phyloP scores from a whole-genome alignment of 2,113 vertebrate genomes.

The Neolamprologus falcicula region DNA sequence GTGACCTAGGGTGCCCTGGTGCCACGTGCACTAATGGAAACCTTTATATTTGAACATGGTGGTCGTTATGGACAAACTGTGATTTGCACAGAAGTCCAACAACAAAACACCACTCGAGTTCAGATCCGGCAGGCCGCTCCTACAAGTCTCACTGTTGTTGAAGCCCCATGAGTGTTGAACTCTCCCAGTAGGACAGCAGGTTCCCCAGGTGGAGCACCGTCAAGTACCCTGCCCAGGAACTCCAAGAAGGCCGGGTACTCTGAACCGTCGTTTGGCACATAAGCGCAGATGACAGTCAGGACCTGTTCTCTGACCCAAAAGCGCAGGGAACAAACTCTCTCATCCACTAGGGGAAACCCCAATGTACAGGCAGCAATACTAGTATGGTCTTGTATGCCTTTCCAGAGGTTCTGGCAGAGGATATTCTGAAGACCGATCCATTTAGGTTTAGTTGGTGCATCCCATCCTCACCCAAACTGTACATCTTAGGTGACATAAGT shows the following conservation, averaged over 20 bases:
- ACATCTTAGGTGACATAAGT: neutral
- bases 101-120: neutral
- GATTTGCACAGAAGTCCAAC: neutral
- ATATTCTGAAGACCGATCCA: neutral
- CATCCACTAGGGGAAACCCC: neutral
- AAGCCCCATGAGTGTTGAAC: fast-evolving
- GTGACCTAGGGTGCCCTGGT: neutral
- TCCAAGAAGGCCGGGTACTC: neutral
- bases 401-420: neutral
- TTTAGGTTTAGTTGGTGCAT: neutral
- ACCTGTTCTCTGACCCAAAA: neutral
- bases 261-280: neutral
- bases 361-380: neutral
- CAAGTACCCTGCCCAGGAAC: neutral
- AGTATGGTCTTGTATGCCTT: neutral
- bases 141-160: neutral
- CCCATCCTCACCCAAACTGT: neutral
- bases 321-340: neutral
- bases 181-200: neutral
- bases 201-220: neutral
- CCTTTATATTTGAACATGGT: neutral
- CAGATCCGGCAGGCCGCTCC: neutral
- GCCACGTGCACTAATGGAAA: neutral
- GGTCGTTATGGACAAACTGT: neutral
- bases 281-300: neutral